A percentile compares a stretch with the other conserved stretches of the same genome.
phyloP scores from a whole-genome alignment of 2,797 vertebrate species.

The Characodon lateralis region DNA sequence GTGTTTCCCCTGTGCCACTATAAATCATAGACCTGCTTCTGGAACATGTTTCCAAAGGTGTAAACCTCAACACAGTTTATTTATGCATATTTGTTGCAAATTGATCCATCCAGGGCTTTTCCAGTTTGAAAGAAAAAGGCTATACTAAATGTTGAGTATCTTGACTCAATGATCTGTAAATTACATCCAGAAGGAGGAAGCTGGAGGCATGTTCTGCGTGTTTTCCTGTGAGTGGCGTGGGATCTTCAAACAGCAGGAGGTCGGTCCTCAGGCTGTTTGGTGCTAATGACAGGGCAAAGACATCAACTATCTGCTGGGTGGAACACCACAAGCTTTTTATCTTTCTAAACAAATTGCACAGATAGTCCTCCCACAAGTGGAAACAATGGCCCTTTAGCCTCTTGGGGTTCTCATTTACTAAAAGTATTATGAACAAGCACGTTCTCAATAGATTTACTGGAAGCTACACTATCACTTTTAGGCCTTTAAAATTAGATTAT shows the following conservation, averaged over 20 bases:
- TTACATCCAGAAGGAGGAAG: neutral
- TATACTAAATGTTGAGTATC: neutral
- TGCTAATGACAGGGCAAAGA: constrained; percentile 41
- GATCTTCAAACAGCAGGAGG: constrained; percentile 41
- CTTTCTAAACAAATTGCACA: constrained; percentile 32
- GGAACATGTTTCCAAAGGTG: neutral
- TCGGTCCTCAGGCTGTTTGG: constrained; percentile 27
- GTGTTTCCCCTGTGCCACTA: neutral
- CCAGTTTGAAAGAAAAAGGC: neutral
- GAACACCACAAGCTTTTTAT: constrained; percentile 14
- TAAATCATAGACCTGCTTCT: constrained; percentile 1
- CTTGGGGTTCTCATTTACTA: neutral
- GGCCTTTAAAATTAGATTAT: neutral
- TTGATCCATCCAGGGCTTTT: neutral
- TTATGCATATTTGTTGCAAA: neutral
- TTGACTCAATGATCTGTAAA: neutral
- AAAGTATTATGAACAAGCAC: neutral
- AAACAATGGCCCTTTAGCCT: constrained; percentile 36
- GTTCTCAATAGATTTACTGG: neutral
- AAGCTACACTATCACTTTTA: neutral
- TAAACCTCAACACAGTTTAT: neutral
- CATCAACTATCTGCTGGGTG: constrained; percentile 31
- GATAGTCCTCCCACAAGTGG: constrained; percentile 24
- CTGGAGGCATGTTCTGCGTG: neutral
- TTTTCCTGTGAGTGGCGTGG: constrained; percentile 14